Conservation (phyloP, 2,888 invertebrate species). For the Helicoverpa assulta region DNA sequence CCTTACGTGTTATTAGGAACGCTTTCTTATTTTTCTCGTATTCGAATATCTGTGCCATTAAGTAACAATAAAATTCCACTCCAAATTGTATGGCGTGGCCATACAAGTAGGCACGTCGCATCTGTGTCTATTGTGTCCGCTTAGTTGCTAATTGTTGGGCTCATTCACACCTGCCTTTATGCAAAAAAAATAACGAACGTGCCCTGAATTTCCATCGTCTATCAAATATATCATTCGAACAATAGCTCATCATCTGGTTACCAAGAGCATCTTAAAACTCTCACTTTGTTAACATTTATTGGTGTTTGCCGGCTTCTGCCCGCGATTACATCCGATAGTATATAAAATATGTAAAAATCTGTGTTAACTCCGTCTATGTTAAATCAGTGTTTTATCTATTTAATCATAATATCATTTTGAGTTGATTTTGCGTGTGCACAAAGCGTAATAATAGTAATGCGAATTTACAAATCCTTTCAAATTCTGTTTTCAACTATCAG, state of each 20-base stretch:
- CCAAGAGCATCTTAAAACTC: slow-evolving; percentile 8
- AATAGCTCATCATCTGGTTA: slow-evolving; percentile 43
- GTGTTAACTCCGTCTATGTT: no score
- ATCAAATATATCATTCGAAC: slow-evolving; percentile 61
- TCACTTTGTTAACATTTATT: slow-evolving; percentile 1
- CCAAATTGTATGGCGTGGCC: slow-evolving; percentile 52
- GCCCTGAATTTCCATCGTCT: slow-evolving; percentile 61
- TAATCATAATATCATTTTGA: no score
- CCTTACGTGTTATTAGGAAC: slow-evolving; percentile 46
- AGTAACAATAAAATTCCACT: slow-evolving; percentile 44
- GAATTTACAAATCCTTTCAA: no score
- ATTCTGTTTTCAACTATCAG: background rate
- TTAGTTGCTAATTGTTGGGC: slow-evolving; percentile 69
- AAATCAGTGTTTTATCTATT: no score
- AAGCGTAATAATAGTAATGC: no score
- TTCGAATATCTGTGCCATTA: slow-evolving; percentile 39
- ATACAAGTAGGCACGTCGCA: slow-evolving; percentile 59
- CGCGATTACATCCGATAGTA: no score
- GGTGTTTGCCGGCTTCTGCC: background rate
- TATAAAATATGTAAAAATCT: no score
- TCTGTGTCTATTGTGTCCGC: slow-evolving; percentile 70
- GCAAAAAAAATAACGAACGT: slow-evolving; percentile 76
- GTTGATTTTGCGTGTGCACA: no score
- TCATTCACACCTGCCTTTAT: slow-evolving; percentile 75
- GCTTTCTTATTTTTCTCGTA: slow-evolving; percentile 39